Conservation (phyloP, 2,797 vertebrate genomes). For the Epinephelus awoara region DNA sequence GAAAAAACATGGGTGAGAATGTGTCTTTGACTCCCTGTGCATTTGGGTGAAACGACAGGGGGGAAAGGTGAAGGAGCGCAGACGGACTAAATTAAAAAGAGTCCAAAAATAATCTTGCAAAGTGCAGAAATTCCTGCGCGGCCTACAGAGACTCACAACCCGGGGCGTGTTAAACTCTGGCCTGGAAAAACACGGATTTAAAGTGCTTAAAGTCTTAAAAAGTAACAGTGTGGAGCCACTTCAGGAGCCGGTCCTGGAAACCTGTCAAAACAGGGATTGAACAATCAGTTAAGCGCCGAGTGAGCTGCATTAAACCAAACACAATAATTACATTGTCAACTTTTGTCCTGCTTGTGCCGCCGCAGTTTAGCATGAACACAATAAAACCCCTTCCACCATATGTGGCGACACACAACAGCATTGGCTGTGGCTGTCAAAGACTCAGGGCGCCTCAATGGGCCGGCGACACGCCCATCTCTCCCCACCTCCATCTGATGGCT, state of each 20-base stretch:
- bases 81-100: conserved; percentile 47
- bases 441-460: conserved; percentile 64
- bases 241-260: conserved; percentile 65
- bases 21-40: conserved; percentile 31
- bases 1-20: conserved; percentile 32
- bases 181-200: conserved; percentile 71
- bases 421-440: conserved; percentile 71
- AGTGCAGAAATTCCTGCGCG: conserved; percentile 56
- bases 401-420: conserved; percentile 71
- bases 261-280: conserved; percentile 73
- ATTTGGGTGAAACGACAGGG: conserved; percentile 44
- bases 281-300: conserved; percentile 53
- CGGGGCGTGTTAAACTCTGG: conserved; percentile 63
- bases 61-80: conserved; percentile 12
- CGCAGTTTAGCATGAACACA: conserved; percentile 78
- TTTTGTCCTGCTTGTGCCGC: conserved; percentile 67
- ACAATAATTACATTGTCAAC: conserved; percentile 72
- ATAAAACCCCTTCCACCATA: conserved; percentile 69
- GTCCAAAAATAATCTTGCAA: conserved; percentile 71
- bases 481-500: conserved; percentile 82
- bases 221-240: conserved; percentile 66
- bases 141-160: conserved; percentile 68
- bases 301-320: conserved; percentile 45
- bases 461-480: conserved; percentile 65
- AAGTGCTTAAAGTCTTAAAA: conserved; percentile 79